Evolutionary conservation across 1,140 invertebrate species (phyloP).

Genomic region (Calycopis cecrops): DNA sequence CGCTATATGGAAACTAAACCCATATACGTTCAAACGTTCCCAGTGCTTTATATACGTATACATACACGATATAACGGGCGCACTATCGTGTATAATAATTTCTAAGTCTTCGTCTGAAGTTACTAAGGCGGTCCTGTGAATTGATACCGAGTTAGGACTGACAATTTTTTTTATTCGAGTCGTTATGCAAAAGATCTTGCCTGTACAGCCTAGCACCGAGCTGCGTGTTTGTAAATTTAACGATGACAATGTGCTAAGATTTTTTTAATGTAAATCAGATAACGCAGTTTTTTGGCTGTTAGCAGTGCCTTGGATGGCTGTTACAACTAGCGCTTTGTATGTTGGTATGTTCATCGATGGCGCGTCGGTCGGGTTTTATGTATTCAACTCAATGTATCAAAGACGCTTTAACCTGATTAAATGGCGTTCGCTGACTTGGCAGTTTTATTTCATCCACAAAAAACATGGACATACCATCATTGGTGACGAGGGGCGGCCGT

Average conservation of each 20-base stretch:
- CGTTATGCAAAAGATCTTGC: no score
- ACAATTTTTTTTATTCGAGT: no score
- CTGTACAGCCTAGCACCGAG: no score
- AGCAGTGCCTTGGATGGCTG: conserved; percentile 11
- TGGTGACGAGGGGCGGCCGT: neutral
- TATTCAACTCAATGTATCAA: conserved; percentile 53
- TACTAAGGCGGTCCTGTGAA: no score
- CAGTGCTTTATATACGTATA: no score
- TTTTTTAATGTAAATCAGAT: conserved; percentile 4
- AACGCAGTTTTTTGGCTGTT: conserved; percentile 1
- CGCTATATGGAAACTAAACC: no score
- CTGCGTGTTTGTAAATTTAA: no score
- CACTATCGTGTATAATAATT: no score
- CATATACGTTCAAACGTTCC: no score
- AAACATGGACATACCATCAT: conserved; percentile 63
- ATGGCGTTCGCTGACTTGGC: conserved; percentile 54
- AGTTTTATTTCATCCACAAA: conserved; percentile 60
- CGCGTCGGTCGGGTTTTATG: conserved; percentile 29
- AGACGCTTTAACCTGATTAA: conserved; percentile 67
- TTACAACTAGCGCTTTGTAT: conserved; percentile 28
- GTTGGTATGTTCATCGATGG: conserved; percentile 66
- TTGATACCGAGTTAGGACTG: no score
- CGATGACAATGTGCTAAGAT: neutral
- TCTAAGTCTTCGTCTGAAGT: no score
- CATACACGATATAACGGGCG: no score